Base-by-base conservation (phyloP, 2,888 invertebrate genomes). In the Aquatica leii region DNA sequence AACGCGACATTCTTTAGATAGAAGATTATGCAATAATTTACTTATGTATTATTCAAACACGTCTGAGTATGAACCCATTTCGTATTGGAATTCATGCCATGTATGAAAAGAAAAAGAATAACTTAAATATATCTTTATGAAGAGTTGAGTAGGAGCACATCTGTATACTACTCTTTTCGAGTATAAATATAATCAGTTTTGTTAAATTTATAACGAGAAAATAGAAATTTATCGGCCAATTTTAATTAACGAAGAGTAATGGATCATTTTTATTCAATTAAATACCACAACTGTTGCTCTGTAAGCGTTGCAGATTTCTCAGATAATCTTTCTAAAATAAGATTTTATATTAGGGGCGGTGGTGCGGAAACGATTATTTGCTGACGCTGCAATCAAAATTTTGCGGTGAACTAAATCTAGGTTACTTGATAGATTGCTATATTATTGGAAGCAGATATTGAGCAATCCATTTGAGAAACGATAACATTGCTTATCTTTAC, bases 401-500 rank as follows among this genome's bases (percentile, higher is more conserved):
- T 62, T 55, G 50, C 65, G 59, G 52, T 53, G 59, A 59, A 59
- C 62, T 66, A 66, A 66, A 66, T 66, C 56, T 63, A 62, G 57
- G 62, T 60, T 60, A 55, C 53, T 60, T 66, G 66, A 66, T 66
- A 60, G 62, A 66, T 66, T 59, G 62, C 62, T 53, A 59, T 55
- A 60, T 65, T 62, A 62, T 58, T 57, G 65, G 65, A 62, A 62
- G 59, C 61, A 65, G 65, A 65, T 65, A 65, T 65, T 54, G 61
- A 62, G 65, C 61, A 62, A 65, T 65, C 65, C 61, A 65, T 65
- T 65, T 62, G 43, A 53, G 54, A 35, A 50, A 55, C 59, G 65
- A 65, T 65, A 65, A 52, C 65, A 62, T 58, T 61, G 59, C 41
- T 61, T 65, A 65, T 65, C 61, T 65, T 61, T 53, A 57, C 57